Conservation (phyloP, 2,797 vertebrate species). For the Synanceia verrucosa region DNA sequence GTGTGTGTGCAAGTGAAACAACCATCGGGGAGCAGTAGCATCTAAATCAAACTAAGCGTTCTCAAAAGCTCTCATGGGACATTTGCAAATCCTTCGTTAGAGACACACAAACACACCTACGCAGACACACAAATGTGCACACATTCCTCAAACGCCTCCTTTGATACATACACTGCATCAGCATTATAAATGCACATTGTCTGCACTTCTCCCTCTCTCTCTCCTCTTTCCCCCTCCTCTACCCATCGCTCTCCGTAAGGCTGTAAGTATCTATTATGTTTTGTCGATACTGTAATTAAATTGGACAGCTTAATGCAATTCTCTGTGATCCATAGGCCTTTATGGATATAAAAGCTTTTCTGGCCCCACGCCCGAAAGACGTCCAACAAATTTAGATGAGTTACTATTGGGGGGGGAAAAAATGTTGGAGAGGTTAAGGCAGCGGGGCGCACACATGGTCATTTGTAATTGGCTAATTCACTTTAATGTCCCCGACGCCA, state of each 20-base stretch:
- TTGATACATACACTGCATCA: conserved; percentile 74
- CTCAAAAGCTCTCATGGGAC: conserved; percentile 91
- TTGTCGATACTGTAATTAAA: conserved; percentile 99
- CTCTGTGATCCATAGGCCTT: conserved; percentile 96
- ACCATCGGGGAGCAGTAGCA: conserved; percentile 78
- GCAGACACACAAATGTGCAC: background rate
- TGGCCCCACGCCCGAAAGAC: conserved; percentile 91
- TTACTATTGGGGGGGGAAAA: conserved; percentile 65
- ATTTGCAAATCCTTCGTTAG: conserved; percentile 68
- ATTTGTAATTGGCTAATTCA: conserved; percentile 86
- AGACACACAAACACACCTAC: conserved; percentile 2
- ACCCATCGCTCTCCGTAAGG: conserved; percentile 66
- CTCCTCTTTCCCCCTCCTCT: conserved; percentile 48
- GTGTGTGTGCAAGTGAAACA: conserved; percentile 46
- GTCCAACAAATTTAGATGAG: conserved; percentile 95
- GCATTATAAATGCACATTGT: conserved; percentile 93
- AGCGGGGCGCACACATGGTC: conserved; percentile 67
- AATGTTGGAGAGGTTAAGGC: conserved; percentile 72
- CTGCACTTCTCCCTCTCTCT: conserved; percentile 68
- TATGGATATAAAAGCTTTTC: conserved; percentile 99
- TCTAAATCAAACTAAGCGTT: conserved; percentile 92
- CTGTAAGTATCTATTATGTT: conserved; percentile 97
- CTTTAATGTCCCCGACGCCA: conserved; percentile 81
- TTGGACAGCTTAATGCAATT: conserved; percentile 98
- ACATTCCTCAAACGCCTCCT: conserved; percentile 61